Evolutionary conservation across 2,888 invertebrate species (phyloP).

Genomic region (Teleiodes luculella): DNA sequence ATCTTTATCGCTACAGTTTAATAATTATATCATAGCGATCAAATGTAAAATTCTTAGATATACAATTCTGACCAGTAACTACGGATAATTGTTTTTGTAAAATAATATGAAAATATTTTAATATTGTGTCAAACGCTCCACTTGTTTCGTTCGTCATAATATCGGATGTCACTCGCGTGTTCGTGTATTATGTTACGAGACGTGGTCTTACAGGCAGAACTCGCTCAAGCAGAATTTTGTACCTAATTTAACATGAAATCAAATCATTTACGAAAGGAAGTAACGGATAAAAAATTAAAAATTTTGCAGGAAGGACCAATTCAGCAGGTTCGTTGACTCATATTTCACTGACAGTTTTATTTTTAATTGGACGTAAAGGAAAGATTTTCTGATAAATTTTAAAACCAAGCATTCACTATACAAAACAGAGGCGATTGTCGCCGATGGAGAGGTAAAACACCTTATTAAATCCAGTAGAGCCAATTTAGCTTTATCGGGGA

Average conservation of each 20-base stretch:
- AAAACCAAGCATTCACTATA: slow-evolving; percentile 27
- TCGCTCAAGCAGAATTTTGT: slow-evolving; percentile 31
- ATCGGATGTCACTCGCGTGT: slow-evolving; percentile 62
- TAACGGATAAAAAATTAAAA: not conserved
- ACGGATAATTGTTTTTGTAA: slow-evolving; percentile 12
- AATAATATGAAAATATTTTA: slow-evolving; percentile 27
- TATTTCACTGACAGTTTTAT: slow-evolving; percentile 7
- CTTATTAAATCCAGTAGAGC: slow-evolving; percentile 53
- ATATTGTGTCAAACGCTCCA: slow-evolving; percentile 44
- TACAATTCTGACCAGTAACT: not conserved
- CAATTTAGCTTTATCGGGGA: slow-evolving; percentile 65
- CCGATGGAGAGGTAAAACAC: slow-evolving; percentile 40
- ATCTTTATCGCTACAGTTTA: no score
- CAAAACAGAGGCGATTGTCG: slow-evolving; percentile 39
- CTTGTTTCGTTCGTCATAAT: slow-evolving; percentile 38
- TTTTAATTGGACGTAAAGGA: slow-evolving; percentile 12
- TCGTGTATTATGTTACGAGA: slow-evolving; percentile 55
- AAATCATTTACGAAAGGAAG: slow-evolving; percentile 4
- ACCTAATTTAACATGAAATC: slow-evolving; percentile 8
- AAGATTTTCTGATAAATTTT: slow-evolving; percentile 22
- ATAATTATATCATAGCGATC: no score
- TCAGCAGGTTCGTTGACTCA: not conserved
- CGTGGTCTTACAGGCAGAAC: slow-evolving; percentile 32
- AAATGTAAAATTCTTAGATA: no score
- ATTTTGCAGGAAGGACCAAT: not conserved